Evolutionary conservation across 2,888 invertebrate species (phyloP).

Genomic region (Panopea generosa): DNA sequence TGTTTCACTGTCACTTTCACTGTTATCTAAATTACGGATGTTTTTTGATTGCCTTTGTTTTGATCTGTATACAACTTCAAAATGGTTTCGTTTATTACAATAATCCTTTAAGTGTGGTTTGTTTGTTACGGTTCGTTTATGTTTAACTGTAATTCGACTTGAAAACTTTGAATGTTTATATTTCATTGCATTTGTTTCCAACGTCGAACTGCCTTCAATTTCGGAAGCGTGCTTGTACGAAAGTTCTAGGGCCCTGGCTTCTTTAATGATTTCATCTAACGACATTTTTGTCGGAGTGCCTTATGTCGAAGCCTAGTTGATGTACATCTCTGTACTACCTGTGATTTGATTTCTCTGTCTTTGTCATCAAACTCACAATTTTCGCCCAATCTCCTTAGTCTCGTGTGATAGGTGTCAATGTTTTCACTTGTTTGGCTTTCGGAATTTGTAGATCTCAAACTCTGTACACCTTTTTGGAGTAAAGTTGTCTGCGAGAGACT

Average conservation of each 20-base stretch:
- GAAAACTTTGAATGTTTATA: too few species aligned
- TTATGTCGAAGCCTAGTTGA: constrained; percentile 45
- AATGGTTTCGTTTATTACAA: constrained; percentile 24
- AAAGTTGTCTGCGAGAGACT: too few species aligned
- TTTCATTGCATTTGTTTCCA: too few species aligned
- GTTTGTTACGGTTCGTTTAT: too few species aligned
- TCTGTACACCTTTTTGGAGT: constrained; percentile 33
- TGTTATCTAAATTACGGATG: background rate
- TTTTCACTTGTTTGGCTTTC: constrained; percentile 26
- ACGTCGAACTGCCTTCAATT: too few species aligned
- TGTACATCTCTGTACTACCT: constrained; percentile 32
- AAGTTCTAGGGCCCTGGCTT: constrained; percentile 27
- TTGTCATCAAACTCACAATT: constrained; percentile 31
- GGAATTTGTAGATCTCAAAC: constrained; percentile 51
- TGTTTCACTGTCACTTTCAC: too few species aligned
- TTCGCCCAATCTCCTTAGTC: constrained; percentile 42
- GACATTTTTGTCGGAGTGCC: constrained; percentile 20
- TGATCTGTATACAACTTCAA: too few species aligned
- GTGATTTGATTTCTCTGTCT: constrained; percentile 40
- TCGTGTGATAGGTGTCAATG: constrained; percentile 49
- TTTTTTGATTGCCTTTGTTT: background rate
- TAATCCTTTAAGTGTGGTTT: too few species aligned
- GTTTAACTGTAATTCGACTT: too few species aligned
- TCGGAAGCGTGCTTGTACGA: constrained; percentile 33
- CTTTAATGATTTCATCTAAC: background rate